Evolutionary conservation across 1,140 invertebrate species (phyloP).

Genomic region (Mya arenaria): DNA sequence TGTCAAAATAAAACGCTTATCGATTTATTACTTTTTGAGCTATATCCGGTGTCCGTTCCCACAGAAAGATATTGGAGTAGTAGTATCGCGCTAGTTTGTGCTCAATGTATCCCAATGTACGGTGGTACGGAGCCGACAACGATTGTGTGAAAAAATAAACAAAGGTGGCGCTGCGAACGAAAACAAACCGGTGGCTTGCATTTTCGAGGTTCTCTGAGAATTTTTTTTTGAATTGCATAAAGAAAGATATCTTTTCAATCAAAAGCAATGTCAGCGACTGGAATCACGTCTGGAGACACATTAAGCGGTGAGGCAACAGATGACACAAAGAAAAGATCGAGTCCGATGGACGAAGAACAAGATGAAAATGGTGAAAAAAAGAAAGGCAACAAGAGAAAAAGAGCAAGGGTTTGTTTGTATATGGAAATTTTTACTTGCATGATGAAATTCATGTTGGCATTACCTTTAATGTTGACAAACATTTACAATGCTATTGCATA

Average conservation of each 20-base stretch:
- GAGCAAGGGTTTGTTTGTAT: slow-evolving; percentile 22
- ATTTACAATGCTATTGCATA: too few relatives aligned
- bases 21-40: too few relatives aligned
- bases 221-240: neutral
- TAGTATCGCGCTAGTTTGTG: neutral
- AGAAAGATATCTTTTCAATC: neutral
- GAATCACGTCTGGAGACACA: neutral
- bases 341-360: slow-evolving; percentile 36
- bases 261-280: neutral
- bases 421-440: too few relatives aligned
- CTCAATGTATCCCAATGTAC: too few relatives aligned
- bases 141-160: neutral
- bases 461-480: too few relatives aligned
- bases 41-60: too few relatives aligned
- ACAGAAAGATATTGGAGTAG: too few relatives aligned
- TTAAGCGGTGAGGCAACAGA: slow-evolving; percentile 31
- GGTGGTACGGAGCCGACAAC: neutral
- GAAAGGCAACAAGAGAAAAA: slow-evolving; percentile 52
- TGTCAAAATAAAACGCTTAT: too few relatives aligned
- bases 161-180: neutral
- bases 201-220: too few relatives aligned
- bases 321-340: slow-evolving; percentile 46
- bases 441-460: too few relatives aligned
- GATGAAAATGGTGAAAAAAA: slow-evolving; percentile 40
- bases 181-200: neutral